Conservation (phyloP, 2,113 vertebrate species). For the Galbula dea region DNA sequence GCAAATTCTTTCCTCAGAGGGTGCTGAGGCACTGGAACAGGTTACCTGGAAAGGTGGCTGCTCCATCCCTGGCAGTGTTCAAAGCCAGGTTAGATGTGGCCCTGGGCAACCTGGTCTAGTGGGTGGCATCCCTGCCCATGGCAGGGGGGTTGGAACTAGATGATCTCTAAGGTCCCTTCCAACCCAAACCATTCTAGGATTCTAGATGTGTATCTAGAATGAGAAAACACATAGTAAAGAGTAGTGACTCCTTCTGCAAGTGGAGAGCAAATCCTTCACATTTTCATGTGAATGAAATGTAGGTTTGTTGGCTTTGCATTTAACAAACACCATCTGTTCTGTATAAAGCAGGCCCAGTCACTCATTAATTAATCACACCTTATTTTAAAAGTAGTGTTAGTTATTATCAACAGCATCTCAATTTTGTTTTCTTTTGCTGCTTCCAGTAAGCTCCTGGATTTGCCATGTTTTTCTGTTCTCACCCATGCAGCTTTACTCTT, state of each 20-base stretch:
- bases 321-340: conserved; percentile 41
- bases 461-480: neutral
- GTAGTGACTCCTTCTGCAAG: neutral
- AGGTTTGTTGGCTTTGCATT: conserved; percentile 36
- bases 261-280: conserved; percentile 12
- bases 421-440: neutral
- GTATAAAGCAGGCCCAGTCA: conserved; percentile 12
- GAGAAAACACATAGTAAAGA: neutral
- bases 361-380: conserved; percentile 23
- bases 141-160: too few species aligned
- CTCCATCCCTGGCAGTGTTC: too few species aligned
- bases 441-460: neutral
- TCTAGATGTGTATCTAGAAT: neutral
- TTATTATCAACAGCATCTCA: neutral
- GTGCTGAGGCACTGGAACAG: too few species aligned
- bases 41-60: too few species aligned
- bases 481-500: neutral
- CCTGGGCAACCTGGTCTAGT: too few species aligned
- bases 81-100: too few species aligned
- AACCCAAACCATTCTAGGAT: too few species aligned
- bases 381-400: neutral
- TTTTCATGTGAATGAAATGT: conserved; percentile 9
- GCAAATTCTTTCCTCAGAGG: too few species aligned
- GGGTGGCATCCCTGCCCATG: too few species aligned
- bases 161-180: too few species aligned